Base-by-base conservation (phyloP, 2,113 vertebrate genomes). In the Okapia johnstoni region DNA sequence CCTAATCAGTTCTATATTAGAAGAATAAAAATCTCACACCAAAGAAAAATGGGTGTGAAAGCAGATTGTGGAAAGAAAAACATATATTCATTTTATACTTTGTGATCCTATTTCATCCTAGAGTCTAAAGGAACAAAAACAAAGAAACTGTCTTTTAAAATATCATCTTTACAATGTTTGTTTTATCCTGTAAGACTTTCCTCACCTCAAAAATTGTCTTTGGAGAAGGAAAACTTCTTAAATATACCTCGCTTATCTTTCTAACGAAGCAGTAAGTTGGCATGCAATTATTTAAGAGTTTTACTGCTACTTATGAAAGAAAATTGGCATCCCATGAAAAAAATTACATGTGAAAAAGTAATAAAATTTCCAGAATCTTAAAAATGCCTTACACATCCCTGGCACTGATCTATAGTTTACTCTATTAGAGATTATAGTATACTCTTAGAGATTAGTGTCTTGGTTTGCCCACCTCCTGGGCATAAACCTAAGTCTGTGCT, bases 1-100 rank as follows among this genome's bases (percentile, higher is more conserved):
- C 88, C 43, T 95, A 93, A 95, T 92, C 92, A 88, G 55, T 85
- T 96, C 55, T 96, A 26, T 96, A 88, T 84, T 96, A 94, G 58
- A 96, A 33, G 16, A 95, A 87, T 90, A 87, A 96, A 97, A 92
- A 94, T 87, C n/a, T 93, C 66, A 85, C 87, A 93, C 30, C 54
- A 84, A 89, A 90, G 84, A 96, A 95, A 95, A 87, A 36, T 60
- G 30, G 6, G 80, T 89, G 43, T 90, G 61, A 96, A 96, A 87
- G n/a, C 21, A 87, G 46, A 60, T 8, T 58, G 48, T 84, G n/a
- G n/a, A n/a, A 94, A 93, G 54, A 54, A 83, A 21, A 50, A 46
- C 15, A 46, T 30, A 60, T 13, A 25, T 58, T 91, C 14, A 54
- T n/a, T 63, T 95, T 92, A 54, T 77, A 63, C 12, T 23, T 90